Conservation (phyloP, 1,140 invertebrate species). For the Hyles vespertilio region DNA sequence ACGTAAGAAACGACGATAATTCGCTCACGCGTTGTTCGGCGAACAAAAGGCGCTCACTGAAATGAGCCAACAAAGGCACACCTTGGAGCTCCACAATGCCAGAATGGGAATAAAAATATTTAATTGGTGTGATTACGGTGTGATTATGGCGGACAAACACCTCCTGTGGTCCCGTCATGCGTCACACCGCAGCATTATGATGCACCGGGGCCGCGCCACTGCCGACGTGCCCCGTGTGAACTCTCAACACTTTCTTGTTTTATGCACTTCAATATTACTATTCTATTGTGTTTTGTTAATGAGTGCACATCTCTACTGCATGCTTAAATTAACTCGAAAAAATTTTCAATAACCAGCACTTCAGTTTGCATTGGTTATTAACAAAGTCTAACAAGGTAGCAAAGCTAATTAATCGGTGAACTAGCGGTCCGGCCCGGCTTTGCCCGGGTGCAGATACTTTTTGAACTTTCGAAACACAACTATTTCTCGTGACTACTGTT, state of each 20-base stretch:
- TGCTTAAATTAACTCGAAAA: no score
- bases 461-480: no score
- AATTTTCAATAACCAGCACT: no score
- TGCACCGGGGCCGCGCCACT: slow-evolving; percentile 5
- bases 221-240: slow-evolving; percentile 8
- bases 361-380: no score
- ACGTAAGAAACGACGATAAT: neutral
- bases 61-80: slow-evolving; percentile 53
- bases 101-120: slow-evolving; percentile 70
- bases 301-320: no score
- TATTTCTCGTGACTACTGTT: no score
- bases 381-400: no score
- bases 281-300: no score
- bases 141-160: slow-evolving; percentile 62
- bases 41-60: slow-evolving; percentile 49
- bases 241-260: slow-evolving; percentile 20
- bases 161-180: slow-evolving; percentile 49
- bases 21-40: slow-evolving; percentile 13
- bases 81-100: slow-evolving; percentile 41
- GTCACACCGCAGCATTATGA: slow-evolving; percentile 19
- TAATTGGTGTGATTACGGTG: slow-evolving; percentile 67
- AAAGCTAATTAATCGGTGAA: no score
- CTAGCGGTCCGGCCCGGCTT: no score
- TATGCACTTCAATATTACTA: no score
- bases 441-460: no score